These are phyloP conservation scores for Corythornis leucogaster DNA, from an alignment of 2,797 vertebrate genomes.

Conservation along the genomic window DNA sequence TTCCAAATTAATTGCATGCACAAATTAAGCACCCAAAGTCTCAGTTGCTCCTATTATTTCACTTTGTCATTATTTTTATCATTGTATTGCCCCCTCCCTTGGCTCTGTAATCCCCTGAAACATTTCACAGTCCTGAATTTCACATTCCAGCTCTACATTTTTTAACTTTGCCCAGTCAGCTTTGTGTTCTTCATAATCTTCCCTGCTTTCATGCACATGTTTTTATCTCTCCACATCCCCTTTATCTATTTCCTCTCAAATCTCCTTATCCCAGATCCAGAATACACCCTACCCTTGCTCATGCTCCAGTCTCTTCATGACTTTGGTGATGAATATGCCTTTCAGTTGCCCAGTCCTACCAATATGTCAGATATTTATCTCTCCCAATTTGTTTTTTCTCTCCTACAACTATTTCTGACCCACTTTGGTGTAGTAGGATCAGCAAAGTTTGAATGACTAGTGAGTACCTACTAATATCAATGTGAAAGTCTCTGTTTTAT, in stretches of 20 bases:
- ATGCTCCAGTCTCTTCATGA: not conserved
- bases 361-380: not conserved
- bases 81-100: not conserved
- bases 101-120: conserved; percentile 5
- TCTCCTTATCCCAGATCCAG: conserved; percentile 29
- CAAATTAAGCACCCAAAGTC: not conserved
- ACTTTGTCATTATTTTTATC: not conserved
- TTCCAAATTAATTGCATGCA: not conserved
- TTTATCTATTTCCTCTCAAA: conserved; percentile 24
- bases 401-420: not conserved
- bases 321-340: not conserved
- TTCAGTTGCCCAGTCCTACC: not conserved
- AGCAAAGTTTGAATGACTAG: not conserved
- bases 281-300: not conserved
- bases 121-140: conserved; percentile 8
- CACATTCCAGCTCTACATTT: not conserved
- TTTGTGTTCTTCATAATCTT: conserved; percentile 33
- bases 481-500: not conserved
- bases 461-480: not conserved
- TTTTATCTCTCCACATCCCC: conserved; percentile 9
- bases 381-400: not conserved
- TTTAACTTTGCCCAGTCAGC: not conserved
- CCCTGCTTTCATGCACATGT: not conserved
- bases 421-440: not conserved
- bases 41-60: not conserved